Base-by-base conservation (phyloP, 2,113 vertebrate species). In the Uria lomvia region DNA sequence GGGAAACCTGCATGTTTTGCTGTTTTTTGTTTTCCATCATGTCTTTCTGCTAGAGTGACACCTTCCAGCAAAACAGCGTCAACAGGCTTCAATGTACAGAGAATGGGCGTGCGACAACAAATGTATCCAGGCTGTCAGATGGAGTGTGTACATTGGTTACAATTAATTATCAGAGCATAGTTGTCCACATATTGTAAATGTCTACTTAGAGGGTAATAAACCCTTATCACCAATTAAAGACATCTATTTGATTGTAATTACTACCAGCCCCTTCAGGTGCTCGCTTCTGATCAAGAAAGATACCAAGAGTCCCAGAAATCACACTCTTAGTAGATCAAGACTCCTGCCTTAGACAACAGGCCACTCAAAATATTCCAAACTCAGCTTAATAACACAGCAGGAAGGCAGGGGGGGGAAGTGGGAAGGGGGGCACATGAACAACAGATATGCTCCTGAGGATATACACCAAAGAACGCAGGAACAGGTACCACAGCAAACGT, bases 1-100 rank as follows among this genome's bases (percentile, higher is more conserved):
- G 93, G 96, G 91, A 92, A 96, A 94, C 50, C 34, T 76, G 50
- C 58, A 21, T 94, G 40, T 42, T 95, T 71, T 90, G 55, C 79
- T 83, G 20, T 9, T 59, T 77, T 72, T 91, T 92, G 65, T 78
- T 96, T 93, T 80, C 84, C 40, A 63, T 86, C 87, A 42, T 65
- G 45, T 58, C 76, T 81, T 86, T 75, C 56, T 90, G 71, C 81
- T 86, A 70, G 63, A 86, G 40, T 59, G 78, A 91, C 38, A 58
- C 29, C 40, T 84, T 85, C 75, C 60, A 83, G 84, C 67, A 49
- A 92, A 71, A 43, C 76, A 92, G 24, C 16, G 27, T 94, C 90
- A 92, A 66, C 56, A 74, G 88, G 22, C 47, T 93, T 92, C 80
- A 78, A 15, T 12, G 12, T 32, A 55, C 17, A 32, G 55, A 80